phyloP scores from a whole-genome alignment of 2,797 vertebrate species.

The Aeoliscus strigatus region DNA sequence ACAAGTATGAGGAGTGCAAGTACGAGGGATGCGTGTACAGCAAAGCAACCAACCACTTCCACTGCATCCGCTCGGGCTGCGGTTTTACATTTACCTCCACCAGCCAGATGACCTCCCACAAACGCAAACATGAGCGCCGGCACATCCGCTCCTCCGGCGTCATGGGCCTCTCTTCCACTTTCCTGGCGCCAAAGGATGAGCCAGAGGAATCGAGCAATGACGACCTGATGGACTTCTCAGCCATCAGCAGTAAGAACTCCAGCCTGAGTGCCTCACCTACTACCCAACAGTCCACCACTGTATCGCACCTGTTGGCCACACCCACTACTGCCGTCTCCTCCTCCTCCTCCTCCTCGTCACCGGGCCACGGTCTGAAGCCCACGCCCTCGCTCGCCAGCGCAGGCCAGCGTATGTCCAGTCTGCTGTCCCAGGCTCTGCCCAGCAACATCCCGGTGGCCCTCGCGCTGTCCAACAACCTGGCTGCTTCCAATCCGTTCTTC shows the following conservation, averaged over 20 bases:
- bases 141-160: slow-evolving; percentile 90
- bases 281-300: slow-evolving; percentile 87
- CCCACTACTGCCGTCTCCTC: slow-evolving; percentile 73
- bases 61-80: slow-evolving; percentile 96
- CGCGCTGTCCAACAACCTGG: slow-evolving; percentile 86
- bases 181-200: slow-evolving; percentile 89
- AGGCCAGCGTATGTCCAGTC: slow-evolving; percentile 83
- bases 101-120: slow-evolving; percentile 99
- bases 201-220: slow-evolving; percentile 97
- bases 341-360: slow-evolving; percentile 59
- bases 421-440: slow-evolving; percentile 91
- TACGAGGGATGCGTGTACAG: slow-evolving; percentile 99
- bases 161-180: slow-evolving; percentile 84
- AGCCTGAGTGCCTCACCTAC: slow-evolving; percentile 99
- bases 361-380: slow-evolving; percentile 73
- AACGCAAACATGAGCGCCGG: slow-evolving; percentile 95
- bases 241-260: slow-evolving; percentile 98
- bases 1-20: slow-evolving; percentile 99
- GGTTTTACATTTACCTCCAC: slow-evolving; percentile 99
- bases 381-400: slow-evolving; percentile 73
- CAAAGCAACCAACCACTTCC: slow-evolving; percentile 99
- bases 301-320: slow-evolving; percentile 78
- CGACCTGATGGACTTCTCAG: slow-evolving; percentile 95
- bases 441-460: slow-evolving; percentile 90
- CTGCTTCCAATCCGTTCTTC: slow-evolving; percentile 84